A percentile compares a stretch with the other conserved stretches of the same genome.
phyloP scores from a whole-genome alignment of 2,113 vertebrate species.

The Otis tarda region DNA sequence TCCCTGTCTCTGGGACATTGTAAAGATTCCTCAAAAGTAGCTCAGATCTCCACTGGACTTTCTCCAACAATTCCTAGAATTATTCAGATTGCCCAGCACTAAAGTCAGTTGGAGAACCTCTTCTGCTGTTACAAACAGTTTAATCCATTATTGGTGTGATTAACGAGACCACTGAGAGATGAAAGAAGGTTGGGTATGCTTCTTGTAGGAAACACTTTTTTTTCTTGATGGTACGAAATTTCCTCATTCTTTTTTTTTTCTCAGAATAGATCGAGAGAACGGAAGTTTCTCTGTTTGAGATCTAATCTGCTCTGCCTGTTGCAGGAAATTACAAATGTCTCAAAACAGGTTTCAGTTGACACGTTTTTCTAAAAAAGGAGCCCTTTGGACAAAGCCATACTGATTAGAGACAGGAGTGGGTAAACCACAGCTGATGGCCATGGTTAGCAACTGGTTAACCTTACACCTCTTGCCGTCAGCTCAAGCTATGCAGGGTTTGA shows the following conservation, averaged over 20 bases:
- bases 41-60: not conserved
- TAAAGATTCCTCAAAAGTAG: not conserved
- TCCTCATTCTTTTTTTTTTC: constrained; percentile 60
- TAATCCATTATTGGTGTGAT: not conserved
- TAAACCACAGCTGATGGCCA: not conserved
- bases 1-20: not conserved
- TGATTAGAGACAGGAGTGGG: not conserved
- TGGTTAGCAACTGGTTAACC: not conserved
- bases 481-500: not conserved
- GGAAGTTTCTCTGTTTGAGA: constrained; percentile 60
- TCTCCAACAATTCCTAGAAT: not conserved
- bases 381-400: not conserved
- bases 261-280: constrained; percentile 50
- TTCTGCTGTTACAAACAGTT: not conserved
- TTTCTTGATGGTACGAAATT: constrained; percentile 6
- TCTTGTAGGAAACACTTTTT: not conserved
- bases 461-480: not conserved
- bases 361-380: not conserved
- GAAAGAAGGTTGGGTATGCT: not conserved
- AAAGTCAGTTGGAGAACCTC: not conserved
- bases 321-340: constrained; percentile 52
- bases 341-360: constrained; percentile 9
- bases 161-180: not conserved
- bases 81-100: not conserved
- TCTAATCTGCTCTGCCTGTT: constrained; percentile 53